These are phyloP conservation scores for Aspidiotus destructor DNA, from an alignment of 2,888 invertebrate species.

Conservation along the genomic window DNA sequence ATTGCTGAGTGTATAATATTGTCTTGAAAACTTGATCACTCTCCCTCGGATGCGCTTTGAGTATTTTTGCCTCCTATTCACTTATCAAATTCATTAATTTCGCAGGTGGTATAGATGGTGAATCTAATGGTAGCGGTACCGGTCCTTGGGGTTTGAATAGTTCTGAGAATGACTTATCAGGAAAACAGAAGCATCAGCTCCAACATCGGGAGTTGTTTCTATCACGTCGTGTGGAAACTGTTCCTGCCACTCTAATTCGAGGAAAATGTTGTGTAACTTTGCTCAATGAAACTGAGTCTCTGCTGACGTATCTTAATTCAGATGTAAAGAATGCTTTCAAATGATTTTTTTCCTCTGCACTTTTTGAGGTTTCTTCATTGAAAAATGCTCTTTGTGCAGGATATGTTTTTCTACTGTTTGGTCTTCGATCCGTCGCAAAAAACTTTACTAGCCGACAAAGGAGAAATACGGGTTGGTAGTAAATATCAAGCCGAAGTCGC, in stretches of 20 bases:
- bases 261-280: constrained; percentile 98
- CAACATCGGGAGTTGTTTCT: constrained; percentile 97
- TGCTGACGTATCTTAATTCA: constrained; percentile 91
- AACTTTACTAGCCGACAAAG: constrained; percentile 96
- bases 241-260: constrained; percentile 97
- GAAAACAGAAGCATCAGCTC: constrained; percentile 87
- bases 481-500: constrained; percentile 94
- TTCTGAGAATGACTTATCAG: constrained; percentile 53
- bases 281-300: constrained; percentile 96
- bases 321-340: constrained; percentile 52
- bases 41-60: no score
- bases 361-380: constrained; percentile 38
- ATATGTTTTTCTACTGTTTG: constrained; percentile 98
- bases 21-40: constrained; percentile 16
- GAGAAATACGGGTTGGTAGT: constrained; percentile 70
- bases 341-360: constrained; percentile 29
- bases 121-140: constrained; percentile 42
- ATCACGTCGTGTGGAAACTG: constrained; percentile 92
- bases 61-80: no score
- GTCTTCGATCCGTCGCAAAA: constrained; percentile 99
- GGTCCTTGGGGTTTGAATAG: constrained; percentile 26
- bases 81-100: not conserved
- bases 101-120: constrained; percentile 60
- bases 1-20: not conserved
- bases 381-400: constrained; percentile 52